Conservation (phyloP, 1,140 invertebrate genomes). For the Achatina immaculata region DNA sequence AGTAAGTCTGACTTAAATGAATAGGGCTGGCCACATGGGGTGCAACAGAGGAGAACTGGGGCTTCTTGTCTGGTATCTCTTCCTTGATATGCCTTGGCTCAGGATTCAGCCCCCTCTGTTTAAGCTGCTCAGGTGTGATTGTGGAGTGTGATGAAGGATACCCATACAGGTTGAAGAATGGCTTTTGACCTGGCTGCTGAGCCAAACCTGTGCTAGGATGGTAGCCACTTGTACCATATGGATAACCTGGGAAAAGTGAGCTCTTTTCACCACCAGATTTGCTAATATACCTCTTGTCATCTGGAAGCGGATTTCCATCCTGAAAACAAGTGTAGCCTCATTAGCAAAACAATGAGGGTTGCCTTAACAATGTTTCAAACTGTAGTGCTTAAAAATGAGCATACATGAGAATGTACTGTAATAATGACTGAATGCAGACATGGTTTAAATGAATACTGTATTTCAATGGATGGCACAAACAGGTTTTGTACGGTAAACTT, state of each 20-base stretch:
- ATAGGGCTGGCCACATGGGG: slow-evolving; percentile 11
- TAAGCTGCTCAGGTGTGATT: slow-evolving; percentile 71
- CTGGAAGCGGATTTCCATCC: slow-evolving; percentile 19
- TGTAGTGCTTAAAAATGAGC: too few species aligned
- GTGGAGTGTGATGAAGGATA: slow-evolving; percentile 79
- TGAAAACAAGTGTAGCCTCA: too few species aligned
- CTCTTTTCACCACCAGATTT: slow-evolving; percentile 28
- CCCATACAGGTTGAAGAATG: slow-evolving; percentile 79
- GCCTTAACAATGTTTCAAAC: too few species aligned
- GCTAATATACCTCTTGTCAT: slow-evolving; percentile 37
- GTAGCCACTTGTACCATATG: slow-evolving; percentile 33
- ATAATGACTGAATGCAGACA: too few species aligned
- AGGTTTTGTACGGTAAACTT: too few species aligned
- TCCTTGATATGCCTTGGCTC: slow-evolving; percentile 50
- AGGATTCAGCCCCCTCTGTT: slow-evolving; percentile 59
- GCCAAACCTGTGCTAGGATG: not conserved
- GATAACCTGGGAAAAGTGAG: slow-evolving; percentile 22
- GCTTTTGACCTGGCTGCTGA: slow-evolving; percentile 78
- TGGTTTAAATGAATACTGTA: too few species aligned
- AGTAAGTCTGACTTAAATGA: slow-evolving; percentile 22
- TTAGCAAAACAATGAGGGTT: too few species aligned
- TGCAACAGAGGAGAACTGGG: not conserved
- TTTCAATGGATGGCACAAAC: too few species aligned
- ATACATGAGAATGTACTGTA: too few species aligned
- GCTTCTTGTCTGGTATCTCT: slow-evolving; percentile 41